Evolutionary conservation across 2,113 vertebrate genomes (phyloP), one percentile per base, ranked within the genome.

Genomic region (Malaclemys terrapin): DNA sequence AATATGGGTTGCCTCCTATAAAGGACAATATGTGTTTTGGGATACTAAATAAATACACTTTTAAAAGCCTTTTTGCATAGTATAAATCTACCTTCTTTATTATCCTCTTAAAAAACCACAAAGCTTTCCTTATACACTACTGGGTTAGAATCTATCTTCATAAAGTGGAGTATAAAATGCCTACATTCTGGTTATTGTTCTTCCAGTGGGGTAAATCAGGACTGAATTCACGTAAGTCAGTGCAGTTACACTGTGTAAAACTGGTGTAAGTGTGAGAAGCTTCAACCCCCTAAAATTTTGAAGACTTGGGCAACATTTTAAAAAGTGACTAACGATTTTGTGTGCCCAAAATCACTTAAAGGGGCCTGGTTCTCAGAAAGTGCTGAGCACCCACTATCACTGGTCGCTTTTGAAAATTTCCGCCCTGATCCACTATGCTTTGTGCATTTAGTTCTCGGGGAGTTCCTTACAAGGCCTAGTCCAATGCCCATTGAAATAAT

Each of bases 1-100:
- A 89, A 88, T 6, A 76, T 14, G 3, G 16, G 52, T 89, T 97
- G 91, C 75, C 87, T 88, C 31, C 22, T 57, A 53, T 45, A 83
- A 82, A 80, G 78, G 83, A 54, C 35, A 78, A 65, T 47, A 75
- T 45, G 84, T 24, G 59, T 84, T 76, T 20, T 54, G 22, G 2
- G 52, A 76, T 80, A 56, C 80, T 80, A 88, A 96, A 96, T 91
- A 93, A 96, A 95, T 5, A 84, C 20, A 11, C 80, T 22, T 86
- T 2, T 1, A 3, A 88, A 69, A 1, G 0, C 19, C 72, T 42
- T 76, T 54, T 47, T 45, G 17, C 84, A 49, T 65, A 1, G 65
- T 31, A 35, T 27, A 92, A 7, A 93, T 87, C 10, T 81, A 6
- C 3, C 83, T 94, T 79, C 72, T 85, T 95, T 86, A 53, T 22